Base-by-base conservation (phyloP, 2,888 invertebrate genomes). In the Eumacrocentrus americanus region DNA sequence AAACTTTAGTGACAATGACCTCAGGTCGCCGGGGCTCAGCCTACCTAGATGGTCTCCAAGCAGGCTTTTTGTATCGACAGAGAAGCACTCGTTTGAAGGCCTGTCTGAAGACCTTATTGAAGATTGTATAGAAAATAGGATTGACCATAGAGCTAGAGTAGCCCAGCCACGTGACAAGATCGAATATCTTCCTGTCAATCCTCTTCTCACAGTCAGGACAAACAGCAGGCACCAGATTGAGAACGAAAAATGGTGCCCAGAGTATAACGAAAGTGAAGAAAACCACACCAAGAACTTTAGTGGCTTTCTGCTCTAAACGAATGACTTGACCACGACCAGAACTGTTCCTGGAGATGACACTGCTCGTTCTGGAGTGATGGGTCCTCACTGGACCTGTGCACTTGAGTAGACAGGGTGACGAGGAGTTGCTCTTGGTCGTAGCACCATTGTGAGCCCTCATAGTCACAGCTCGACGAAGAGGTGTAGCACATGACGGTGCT, bases 141-240 rank as follows among this genome's bases (percentile, higher is more conserved):
- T 96, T 96, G 29, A 96, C 93, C 89, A 94, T 94, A 11, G 94
- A 94, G 76, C 94, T 94, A 56, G 94, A 91, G 78, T 95, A 96
- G 16, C 96, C 96, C 64, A 96, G 83, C 96, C 96, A 96, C 47
- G 95, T 88, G 59, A 92, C 95, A 63, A 92, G 86, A 77, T 94
- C 93, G 73, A 92, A 90, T 44, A 94, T 90, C 85, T 92, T 91
- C 66, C 85, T 87, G 54, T 91, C 86, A 52, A 92, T 88, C 59
- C 88, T 84, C 37, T 87, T 85, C 73, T 92, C 92, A 74, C 94
- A 95, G 66, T 90, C 87, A 6, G 87, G 86, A 73, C 95, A 95
- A 6, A 95, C 85, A 0, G 91, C 91, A 11, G 93, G 91, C 66
- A 95, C 83, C 76, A 96, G 85, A 77, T 96, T 96, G 9, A 94